These are phyloP conservation scores for Lophochroa leadbeateri DNA, from an alignment of 2,113 vertebrate species.

Conservation along the genomic window DNA sequence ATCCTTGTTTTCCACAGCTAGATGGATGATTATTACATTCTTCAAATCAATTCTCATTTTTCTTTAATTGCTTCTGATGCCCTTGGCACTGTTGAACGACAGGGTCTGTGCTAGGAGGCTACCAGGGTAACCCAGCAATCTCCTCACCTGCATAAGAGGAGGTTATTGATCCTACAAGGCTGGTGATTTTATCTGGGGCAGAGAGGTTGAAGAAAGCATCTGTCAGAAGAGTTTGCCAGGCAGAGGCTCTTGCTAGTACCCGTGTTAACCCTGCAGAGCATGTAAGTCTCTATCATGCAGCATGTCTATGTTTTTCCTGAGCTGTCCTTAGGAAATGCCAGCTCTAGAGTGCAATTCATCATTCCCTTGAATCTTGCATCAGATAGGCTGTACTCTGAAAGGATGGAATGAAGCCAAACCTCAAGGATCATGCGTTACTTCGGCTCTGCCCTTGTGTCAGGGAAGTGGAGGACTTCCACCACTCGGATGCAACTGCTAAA, in stretches of 20 bases:
- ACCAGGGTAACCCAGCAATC: background rate
- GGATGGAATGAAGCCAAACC: background rate
- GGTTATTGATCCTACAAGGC: slow-evolving; percentile 29
- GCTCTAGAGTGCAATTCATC: background rate
- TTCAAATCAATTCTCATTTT: slow-evolving; percentile 53
- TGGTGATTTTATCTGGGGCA: background rate
- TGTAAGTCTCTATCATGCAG: background rate
- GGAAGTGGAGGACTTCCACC: background rate
- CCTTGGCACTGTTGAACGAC: background rate
- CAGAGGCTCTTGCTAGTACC: background rate
- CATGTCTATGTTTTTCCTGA: slow-evolving; percentile 1
- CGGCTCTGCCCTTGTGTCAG: background rate
- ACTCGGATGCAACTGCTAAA: background rate
- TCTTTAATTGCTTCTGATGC: slow-evolving; percentile 42
- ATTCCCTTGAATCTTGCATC: background rate
- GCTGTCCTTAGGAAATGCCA: background rate
- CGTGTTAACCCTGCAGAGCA: background rate
- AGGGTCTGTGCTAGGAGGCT: background rate
- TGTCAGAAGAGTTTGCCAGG: background rate
- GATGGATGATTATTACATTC: background rate
- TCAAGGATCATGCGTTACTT: background rate
- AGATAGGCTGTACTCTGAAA: background rate
- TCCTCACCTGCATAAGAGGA: background rate
- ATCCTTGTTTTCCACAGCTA: background rate
- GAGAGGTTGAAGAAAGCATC: background rate